Evolutionary conservation across 2,113 vertebrate species (phyloP).

Genomic region (Syrrhaptes paradoxus): DNA sequence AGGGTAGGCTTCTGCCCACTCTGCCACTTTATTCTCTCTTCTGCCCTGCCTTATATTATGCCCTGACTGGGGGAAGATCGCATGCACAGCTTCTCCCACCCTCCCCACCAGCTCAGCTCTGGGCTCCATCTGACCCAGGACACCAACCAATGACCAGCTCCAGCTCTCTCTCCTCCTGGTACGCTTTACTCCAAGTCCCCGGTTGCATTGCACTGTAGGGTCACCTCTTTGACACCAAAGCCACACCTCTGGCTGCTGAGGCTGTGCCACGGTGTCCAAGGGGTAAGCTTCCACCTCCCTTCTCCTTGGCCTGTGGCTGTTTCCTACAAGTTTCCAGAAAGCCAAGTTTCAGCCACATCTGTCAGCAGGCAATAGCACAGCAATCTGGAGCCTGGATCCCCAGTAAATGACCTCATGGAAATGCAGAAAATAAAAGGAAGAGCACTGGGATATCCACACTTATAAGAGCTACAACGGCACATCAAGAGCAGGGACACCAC

Average conservation of each 20-base stretch:
- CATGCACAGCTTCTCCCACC: background rate
- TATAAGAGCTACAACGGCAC: background rate
- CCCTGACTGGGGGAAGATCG: too few species aligned
- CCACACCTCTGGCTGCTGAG: background rate
- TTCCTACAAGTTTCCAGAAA: background rate
- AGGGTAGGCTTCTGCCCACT: background rate
- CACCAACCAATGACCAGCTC: background rate
- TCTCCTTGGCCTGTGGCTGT: background rate
- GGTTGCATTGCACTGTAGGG: rapidly evolving
- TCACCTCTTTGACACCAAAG: background rate
- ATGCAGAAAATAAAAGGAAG: background rate
- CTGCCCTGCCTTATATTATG: too few species aligned
- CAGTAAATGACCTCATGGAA: background rate
- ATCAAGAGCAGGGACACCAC: background rate
- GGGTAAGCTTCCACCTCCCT: background rate
- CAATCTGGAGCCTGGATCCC: background rate
- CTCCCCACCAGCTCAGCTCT: background rate
- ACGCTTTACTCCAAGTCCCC: background rate
- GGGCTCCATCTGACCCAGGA: background rate
- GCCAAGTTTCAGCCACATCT: background rate
- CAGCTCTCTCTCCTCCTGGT: background rate
- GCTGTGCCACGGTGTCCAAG: background rate
- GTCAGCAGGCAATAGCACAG: background rate
- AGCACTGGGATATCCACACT: background rate
- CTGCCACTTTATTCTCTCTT: background rate